Evolutionary conservation across 2,888 invertebrate genomes (phyloP), one percentile per base, ranked within the genome.

Genomic region (Bhutanitis thaidina): DNA sequence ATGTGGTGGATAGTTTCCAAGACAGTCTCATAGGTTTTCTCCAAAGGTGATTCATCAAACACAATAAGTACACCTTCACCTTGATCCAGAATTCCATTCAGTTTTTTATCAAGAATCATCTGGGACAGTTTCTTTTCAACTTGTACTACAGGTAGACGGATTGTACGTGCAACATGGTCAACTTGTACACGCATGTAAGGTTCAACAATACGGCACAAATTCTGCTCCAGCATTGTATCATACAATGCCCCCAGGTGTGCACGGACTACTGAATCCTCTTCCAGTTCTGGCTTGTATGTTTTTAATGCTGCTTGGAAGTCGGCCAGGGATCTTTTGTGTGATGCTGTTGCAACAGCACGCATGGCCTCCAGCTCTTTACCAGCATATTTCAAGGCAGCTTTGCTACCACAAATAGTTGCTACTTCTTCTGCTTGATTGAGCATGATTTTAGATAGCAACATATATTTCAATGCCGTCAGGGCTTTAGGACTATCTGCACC

Each of bases 101-200:
- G 94, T 86, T 99, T 99, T 74, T 97, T 97, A 85, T 99, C 99
- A 79, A 99, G 90, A 77, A 99, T 99, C 99, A 99, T 99, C 88
- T 99, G 99, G 43, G 99, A 99, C 53, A 99, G 90, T 87, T 99
- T 99, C 90, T 98, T 98, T 86, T 99, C 99, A 46, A 99, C 99
- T 89, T 95, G 94, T 90, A 92, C 77, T 52, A 96, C 94, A 9
- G 97, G 95, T 55, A 98, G 91, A 67, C 96, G 95, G 86, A 98
- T 98, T 66, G 95, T 93, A 63, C 94, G 94, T 20, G 98, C 97
- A 62, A 98, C 95, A 84, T 97, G 97, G 58, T 96, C 93, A 7
- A 96, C 95, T 92, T 99, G 97, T 1, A 99, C 99, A 68, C 96
- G 92, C 62, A 98, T 98, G 83, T 98, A 99, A 1, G 99, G 99